Evolutionary conservation across 2,888 invertebrate genomes (phyloP).

Genomic region (Pseudoips prasinana): DNA sequence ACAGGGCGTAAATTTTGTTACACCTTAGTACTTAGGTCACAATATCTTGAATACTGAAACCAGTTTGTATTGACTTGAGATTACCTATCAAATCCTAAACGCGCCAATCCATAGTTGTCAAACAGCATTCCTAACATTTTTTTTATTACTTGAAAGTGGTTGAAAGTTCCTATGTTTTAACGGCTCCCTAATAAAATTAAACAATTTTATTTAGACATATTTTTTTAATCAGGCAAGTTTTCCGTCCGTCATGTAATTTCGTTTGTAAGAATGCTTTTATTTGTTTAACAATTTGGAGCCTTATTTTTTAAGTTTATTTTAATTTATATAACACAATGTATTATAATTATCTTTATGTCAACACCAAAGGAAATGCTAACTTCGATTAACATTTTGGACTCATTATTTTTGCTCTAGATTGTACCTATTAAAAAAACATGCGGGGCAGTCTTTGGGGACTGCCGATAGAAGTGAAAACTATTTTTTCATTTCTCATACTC

Average conservation of each 20-base stretch:
- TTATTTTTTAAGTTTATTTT: conserved; percentile 11
- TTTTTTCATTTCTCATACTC: too few species aligned
- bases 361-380: conserved; percentile 27
- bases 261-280: conserved; percentile 26
- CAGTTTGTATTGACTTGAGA: too few species aligned
- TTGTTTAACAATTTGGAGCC: conserved; percentile 18
- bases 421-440: too few species aligned
- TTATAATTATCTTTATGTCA: not conserved
- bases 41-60: too few species aligned
- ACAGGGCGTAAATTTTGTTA: too few species aligned
- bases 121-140: conserved; percentile 28
- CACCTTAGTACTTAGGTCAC: too few species aligned
- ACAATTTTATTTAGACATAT: conserved; percentile 14
- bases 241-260: conserved; percentile 44
- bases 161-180: conserved; percentile 70
- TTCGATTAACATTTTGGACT: conserved; percentile 8
- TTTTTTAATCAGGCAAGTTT: conserved; percentile 20
- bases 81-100: too few species aligned
- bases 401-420: too few species aligned
- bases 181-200: conserved; percentile 25
- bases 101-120: not conserved
- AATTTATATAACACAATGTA: conserved; percentile 8
- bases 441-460: too few species aligned
- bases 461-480: too few species aligned
- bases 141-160: conserved; percentile 59